These are phyloP conservation scores for Rotaria sp. DNA, from an alignment of 2,888 invertebrate species.

Conservation along the genomic window DNA sequence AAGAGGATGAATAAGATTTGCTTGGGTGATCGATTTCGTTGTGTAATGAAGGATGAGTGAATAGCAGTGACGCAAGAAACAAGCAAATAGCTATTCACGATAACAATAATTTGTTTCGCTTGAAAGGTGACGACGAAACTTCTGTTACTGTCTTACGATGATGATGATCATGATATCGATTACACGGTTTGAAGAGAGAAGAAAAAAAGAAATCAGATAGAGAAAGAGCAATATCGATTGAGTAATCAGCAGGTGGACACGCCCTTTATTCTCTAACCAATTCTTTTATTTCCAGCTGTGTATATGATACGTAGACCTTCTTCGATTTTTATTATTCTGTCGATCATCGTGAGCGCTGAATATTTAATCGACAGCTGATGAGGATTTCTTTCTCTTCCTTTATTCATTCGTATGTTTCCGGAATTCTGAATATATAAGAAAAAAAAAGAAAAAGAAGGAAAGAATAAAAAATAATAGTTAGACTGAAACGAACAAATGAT, in stretches of 20 bases:
- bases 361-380: not conserved
- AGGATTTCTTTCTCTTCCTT: not conserved
- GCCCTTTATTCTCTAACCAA: not conserved
- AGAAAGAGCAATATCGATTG: not conserved
- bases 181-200: not conserved
- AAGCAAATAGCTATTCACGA: not conserved
- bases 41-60: not conserved
- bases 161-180: not conserved
- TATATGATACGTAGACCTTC: not conserved
- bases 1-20: not conserved
- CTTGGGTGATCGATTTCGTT: not conserved
- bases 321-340: not conserved
- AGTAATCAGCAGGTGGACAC: not conserved
- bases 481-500: not conserved
- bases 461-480: not conserved
- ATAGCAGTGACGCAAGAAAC: not conserved
- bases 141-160: not conserved
- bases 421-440: not conserved
- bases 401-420: not conserved
- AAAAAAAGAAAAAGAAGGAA: not conserved
- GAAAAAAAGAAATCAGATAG: no score
- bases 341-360: not conserved
- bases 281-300: not conserved
- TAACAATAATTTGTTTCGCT: constrained; percentile 7
- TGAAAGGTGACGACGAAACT: not conserved